A percentile compares a stretch with the other conserved stretches of the same genome.
Conservation (phyloP, 2,888 invertebrate species). For the Steromphala cineraria region DNA sequence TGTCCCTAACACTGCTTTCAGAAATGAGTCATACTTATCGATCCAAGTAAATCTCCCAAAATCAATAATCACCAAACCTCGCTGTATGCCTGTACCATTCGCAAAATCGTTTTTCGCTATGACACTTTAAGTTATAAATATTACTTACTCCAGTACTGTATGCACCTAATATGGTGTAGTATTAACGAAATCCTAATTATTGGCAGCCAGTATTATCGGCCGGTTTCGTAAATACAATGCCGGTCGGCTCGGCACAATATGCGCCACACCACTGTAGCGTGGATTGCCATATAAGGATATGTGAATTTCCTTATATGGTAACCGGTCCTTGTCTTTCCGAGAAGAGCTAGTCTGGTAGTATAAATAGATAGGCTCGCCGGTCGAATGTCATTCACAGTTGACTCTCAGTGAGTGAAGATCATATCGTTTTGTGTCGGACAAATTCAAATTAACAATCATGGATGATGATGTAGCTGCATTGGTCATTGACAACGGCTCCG, state of each 20-base stretch:
- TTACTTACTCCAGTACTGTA: too few relatives aligned
- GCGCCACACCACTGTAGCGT: not conserved
- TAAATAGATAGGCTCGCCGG: not conserved
- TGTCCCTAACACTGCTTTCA: not conserved
- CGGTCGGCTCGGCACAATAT: not conserved
- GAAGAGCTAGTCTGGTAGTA: not conserved
- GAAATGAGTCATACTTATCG: not conserved
- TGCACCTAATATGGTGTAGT: too few relatives aligned
- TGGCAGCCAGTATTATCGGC: not conserved
- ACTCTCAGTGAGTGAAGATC: not conserved
- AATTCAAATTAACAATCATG: not conserved
- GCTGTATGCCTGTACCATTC: too few relatives aligned
- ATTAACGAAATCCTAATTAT: not conserved
- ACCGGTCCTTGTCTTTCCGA: not conserved
- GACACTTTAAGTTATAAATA: too few relatives aligned
- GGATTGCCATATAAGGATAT: not conserved
- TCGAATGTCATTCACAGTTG: not conserved
- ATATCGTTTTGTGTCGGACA: not conserved
- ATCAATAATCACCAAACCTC: too few relatives aligned
- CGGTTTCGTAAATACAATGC: not conserved
- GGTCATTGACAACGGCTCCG: conserved; percentile 87
- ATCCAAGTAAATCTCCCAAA: not conserved
- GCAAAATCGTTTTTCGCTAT: too few relatives aligned
- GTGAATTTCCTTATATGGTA: conserved; percentile 3
- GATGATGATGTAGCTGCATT: conserved; percentile 75